These are phyloP conservation scores for Sinella curviseta DNA, from an alignment of 1,140 invertebrate genomes.

Conservation along the genomic window DNA sequence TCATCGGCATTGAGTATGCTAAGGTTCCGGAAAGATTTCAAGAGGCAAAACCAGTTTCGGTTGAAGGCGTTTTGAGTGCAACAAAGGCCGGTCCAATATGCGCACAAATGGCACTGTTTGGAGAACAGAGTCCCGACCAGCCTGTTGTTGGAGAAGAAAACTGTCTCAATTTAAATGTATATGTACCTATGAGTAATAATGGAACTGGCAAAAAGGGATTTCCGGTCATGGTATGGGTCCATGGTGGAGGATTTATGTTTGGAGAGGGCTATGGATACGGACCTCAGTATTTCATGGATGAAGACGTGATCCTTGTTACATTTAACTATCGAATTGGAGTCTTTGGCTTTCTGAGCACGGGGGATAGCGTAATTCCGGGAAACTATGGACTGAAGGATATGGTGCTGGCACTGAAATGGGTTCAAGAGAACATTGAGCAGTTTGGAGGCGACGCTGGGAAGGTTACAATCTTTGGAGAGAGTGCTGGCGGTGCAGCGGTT, in stretches of 20 bases:
- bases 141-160: no score
- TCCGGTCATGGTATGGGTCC: background rate
- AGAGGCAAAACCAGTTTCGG: background rate
- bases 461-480: background rate
- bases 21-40: background rate
- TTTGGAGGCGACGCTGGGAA: background rate
- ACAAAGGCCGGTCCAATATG: background rate
- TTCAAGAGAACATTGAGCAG: background rate
- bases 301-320: background rate
- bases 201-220: background rate
- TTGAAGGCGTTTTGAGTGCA: background rate
- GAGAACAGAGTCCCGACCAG: background rate
- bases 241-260: no score
- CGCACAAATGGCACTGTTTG: background rate
- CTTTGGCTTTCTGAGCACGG: conserved; percentile 8
- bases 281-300: background rate
- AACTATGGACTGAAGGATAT: conserved; percentile 11
- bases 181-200: background rate
- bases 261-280: background rate
- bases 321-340: background rate
- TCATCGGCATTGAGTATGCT: background rate
- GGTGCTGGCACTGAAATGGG: background rate
- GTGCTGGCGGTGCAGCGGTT: background rate
- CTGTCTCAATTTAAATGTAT: conserved; percentile 1
- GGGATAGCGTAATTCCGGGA: background rate